These are phyloP conservation scores for Siniperca knerii DNA, from an alignment of 2,113 vertebrate genomes.

Conservation along the genomic window DNA sequence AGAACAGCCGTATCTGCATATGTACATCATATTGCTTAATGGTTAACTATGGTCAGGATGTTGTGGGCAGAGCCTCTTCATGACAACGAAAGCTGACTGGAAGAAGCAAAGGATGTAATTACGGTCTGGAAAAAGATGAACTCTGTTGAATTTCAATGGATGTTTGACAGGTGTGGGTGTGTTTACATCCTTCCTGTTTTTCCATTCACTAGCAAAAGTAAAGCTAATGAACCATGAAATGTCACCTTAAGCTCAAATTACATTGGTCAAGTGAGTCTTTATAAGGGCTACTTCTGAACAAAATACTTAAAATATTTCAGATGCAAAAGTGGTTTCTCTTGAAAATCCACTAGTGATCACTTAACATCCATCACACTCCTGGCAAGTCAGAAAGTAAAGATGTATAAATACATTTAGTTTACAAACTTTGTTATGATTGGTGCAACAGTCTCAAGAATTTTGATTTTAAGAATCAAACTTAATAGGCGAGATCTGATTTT, in stretches of 20 bases:
- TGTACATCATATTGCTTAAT: conserved; percentile 63
- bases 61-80: conserved; percentile 31
- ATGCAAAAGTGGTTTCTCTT: not conserved
- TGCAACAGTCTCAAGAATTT: not conserved
- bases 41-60: conserved; percentile 68
- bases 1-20: conserved; percentile 13
- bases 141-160: conserved; percentile 22
- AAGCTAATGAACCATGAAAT: conserved; percentile 63
- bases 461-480: conserved; percentile 5
- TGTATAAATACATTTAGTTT: not conserved
- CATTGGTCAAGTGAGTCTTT: not conserved
- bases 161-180: conserved; percentile 24
- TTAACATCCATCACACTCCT: not conserved
- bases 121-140: conserved; percentile 46
- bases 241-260: conserved; percentile 2
- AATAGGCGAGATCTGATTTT: not conserved
- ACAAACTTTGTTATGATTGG: not conserved
- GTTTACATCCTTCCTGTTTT: conserved; percentile 52
- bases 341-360: not conserved
- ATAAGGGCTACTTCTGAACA: not conserved
- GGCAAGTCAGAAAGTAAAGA: not conserved
- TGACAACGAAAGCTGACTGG: not conserved
- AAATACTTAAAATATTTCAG: not conserved
- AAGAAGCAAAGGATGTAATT: conserved; percentile 32
- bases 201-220: conserved; percentile 60